Conservation (phyloP, 2,797 vertebrate genomes). For the Sus cebifrons region DNA sequence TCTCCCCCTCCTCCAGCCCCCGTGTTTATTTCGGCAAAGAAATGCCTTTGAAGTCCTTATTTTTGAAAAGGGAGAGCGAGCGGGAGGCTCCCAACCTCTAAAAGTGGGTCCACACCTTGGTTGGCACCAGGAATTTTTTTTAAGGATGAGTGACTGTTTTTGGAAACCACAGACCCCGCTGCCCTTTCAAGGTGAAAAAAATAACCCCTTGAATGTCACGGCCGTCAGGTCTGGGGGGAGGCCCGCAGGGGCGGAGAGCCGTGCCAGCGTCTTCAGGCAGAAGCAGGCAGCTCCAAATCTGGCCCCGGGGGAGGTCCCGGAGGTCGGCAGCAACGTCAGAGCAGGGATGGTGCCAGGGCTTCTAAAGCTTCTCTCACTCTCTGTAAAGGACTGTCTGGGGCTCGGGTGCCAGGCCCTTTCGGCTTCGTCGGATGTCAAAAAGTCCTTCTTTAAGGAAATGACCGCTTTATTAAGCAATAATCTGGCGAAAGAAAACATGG, state of each 20-base stretch:
- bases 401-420: background rate
- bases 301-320: background rate
- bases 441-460: slow-evolving; percentile 30
- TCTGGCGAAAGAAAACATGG: background rate
- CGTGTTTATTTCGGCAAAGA: slow-evolving; percentile 84
- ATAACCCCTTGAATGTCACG: slow-evolving; percentile 41
- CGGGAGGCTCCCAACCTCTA: slow-evolving; percentile 87
- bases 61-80: slow-evolving; percentile 76
- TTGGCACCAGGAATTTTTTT: slow-evolving; percentile 85
- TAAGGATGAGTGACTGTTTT: slow-evolving; percentile 87
- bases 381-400: background rate
- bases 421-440: background rate
- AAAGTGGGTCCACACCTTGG: slow-evolving; percentile 87
- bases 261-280: background rate
- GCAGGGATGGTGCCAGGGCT: background rate
- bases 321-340: background rate
- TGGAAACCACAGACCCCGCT: slow-evolving; percentile 68
- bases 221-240: background rate
- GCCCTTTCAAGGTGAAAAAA: slow-evolving; percentile 87
- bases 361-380: background rate
- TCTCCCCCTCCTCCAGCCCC: slow-evolving; percentile 55
- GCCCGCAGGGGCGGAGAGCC: background rate
- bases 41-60: slow-evolving; percentile 83
- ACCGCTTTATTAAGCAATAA: background rate
- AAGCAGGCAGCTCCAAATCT: background rate